Base-by-base conservation (phyloP, 2,797 vertebrate species). In the Sebastes wilsoni region DNA sequence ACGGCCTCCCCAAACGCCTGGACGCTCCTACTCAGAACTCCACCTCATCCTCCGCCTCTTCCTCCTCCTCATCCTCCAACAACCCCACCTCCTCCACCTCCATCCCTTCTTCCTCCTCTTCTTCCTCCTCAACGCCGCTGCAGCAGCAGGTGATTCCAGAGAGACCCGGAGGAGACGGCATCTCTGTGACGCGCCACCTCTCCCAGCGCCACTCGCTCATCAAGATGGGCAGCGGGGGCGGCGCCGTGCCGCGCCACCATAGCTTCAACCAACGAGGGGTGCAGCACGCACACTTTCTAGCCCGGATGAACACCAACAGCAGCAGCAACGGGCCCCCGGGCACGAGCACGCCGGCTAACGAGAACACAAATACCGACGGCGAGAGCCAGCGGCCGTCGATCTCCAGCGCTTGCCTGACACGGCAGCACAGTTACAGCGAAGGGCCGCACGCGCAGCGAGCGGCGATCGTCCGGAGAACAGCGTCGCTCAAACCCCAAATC, bases 361-460 rank as follows among this genome's bases (percentile, higher is more conserved):
- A 12, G 0, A 71, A 36, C 38, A 2, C 8, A n/a, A 72, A 20
- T 1, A 11, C 46, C 18, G 25, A 22, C 9, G 30, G 77, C 0
- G 89, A 86, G 60, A 67, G 71, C 23, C 89, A 74, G n/a, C 80
- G 80, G 65, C 85, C 85, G 2, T 49, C 79, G 0, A 10, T 77
- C 1, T 36, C 88, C 20, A 87, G 80, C 52, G 13, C 91, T 36
- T 96, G 95, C 83, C 90, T 97, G 66, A 95, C 95, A 0, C 93
- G 96, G 3, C 96, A 96, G 82, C 96, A 96, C 90, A 96, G 96
- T n/a, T 96, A 96, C 93, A 95, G 90, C 12, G 94, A 94, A 9
- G 93, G 91, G 10, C 92, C 90, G 0, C 90, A 83, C 0, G 61
- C 30, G 3, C 95, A 93, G 58, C 90, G 95, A 27, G 89, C 92